Evolutionary conservation across 2,113 vertebrate genomes (phyloP).

Genomic region (Barnardius zonarius): DNA sequence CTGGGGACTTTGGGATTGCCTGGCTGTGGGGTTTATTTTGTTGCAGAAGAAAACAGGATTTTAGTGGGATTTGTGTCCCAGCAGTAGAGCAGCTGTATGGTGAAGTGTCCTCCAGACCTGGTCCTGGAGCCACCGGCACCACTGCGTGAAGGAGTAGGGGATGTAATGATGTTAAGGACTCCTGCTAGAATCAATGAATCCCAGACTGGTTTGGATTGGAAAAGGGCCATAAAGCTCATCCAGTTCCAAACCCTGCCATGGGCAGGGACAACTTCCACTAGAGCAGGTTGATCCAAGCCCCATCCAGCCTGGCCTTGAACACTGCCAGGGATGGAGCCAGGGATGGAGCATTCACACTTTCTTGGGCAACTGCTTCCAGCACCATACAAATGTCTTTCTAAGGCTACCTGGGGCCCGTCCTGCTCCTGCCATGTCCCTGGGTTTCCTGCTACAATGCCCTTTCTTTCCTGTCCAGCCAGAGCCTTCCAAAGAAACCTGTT

Average conservation of each 20-base stretch:
- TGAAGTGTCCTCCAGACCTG: not conserved
- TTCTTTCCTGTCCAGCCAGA: not conserved
- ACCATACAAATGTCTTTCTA: fast-evolving
- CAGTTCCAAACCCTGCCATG: not conserved
- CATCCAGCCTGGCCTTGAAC: not conserved
- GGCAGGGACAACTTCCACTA: not conserved
- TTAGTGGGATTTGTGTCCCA: fast-evolving
- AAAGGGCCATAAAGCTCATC: not conserved
- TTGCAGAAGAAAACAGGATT: not conserved
- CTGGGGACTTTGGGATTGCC: not conserved
- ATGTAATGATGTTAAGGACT: not conserved
- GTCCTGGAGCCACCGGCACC: not conserved
- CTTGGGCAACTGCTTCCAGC: not conserved
- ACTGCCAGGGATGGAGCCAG: not conserved
- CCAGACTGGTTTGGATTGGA: not conserved
- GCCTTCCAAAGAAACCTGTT: not conserved
- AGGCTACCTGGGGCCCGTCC: not conserved
- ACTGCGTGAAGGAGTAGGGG: fast-evolving
- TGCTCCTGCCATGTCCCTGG: not conserved
- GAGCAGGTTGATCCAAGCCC: not conserved
- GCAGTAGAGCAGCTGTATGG: not conserved
- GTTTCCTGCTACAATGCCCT: not conserved
- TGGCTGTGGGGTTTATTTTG: not conserved
- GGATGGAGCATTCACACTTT: not conserved
- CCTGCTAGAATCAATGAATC: not conserved